Conservation (phyloP, 2,113 vertebrate species). For the Peucedramus taeniatus region DNA sequence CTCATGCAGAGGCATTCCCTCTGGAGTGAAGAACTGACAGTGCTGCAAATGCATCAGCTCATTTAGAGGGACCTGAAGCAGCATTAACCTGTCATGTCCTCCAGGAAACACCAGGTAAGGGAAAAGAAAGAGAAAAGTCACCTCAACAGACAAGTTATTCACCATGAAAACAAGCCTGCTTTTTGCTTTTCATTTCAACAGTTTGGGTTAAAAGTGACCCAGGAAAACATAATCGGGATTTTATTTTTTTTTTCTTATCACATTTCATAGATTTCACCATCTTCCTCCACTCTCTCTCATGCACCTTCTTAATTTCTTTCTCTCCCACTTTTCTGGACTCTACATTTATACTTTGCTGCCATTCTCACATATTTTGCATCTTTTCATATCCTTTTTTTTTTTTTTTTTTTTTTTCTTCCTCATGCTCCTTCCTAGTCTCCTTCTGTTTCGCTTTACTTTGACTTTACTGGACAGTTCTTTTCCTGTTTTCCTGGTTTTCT, state of each 20-base stretch:
- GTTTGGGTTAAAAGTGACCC: not conserved
- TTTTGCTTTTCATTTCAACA: not conserved
- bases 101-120: not conserved
- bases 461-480: not conserved
- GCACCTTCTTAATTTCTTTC: not conserved
- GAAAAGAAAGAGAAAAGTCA: not conserved
- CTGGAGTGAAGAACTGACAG: not conserved
- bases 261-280: not conserved
- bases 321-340: not conserved
- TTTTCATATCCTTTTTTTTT: not conserved
- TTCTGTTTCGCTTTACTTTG: not conserved
- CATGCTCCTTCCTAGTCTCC: not conserved
- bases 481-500: not conserved
- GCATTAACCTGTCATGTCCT: not conserved
- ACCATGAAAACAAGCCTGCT: not conserved
- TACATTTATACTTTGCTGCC: not conserved
- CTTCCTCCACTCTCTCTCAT: not conserved
- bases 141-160: not conserved
- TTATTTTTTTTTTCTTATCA: not conserved
- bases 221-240: not conserved
- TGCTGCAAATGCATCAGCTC: not conserved
- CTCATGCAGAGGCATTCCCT: not conserved
- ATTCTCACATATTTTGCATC: not conserved
- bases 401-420: not conserved
- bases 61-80: not conserved